Conservation (phyloP, 2,888 invertebrate genomes). For the Lysandra coridon region DNA sequence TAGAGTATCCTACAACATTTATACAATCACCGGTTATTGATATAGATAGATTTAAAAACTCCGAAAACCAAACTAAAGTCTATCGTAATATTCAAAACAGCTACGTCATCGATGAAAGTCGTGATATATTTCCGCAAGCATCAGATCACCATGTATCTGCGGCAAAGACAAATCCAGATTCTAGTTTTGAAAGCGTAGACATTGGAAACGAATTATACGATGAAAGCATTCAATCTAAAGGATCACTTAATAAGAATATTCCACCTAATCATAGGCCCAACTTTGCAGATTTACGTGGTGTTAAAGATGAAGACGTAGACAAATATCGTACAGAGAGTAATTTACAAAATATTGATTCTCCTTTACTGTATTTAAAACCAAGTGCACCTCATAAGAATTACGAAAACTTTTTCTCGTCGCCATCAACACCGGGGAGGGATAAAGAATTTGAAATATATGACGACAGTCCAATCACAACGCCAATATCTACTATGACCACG, state of each 20-base stretch:
- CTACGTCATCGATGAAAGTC: slow-evolving; percentile 61
- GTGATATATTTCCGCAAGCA: slow-evolving; percentile 78
- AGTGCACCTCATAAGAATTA: slow-evolving; percentile 79
- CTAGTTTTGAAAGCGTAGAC: slow-evolving; percentile 70
- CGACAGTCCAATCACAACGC: slow-evolving; percentile 57
- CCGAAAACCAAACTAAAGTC: slow-evolving; percentile 60
- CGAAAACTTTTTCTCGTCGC: slow-evolving; percentile 61
- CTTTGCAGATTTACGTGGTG: slow-evolving; percentile 69
- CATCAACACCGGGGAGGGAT: slow-evolving; percentile 55
- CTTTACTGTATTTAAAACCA: slow-evolving; percentile 77
- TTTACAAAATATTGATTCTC: slow-evolving; percentile 79
- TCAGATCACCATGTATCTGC: slow-evolving; percentile 71
- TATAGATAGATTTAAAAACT: slow-evolving; percentile 62
- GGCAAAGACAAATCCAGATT: slow-evolving; percentile 64
- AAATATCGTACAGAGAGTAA: slow-evolving; percentile 71
- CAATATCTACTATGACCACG: slow-evolving; percentile 48
- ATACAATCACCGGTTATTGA: slow-evolving; percentile 86
- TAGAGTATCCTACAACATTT: slow-evolving; percentile 86
- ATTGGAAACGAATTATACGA: slow-evolving; percentile 65
- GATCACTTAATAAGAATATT: slow-evolving; percentile 50
- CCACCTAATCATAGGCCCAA: slow-evolving; percentile 58
- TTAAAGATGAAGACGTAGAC: slow-evolving; percentile 69
- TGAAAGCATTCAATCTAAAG: slow-evolving; percentile 52
- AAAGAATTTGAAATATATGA: slow-evolving; percentile 73
- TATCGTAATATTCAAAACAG: slow-evolving; percentile 68